Evolutionary conservation across 2,888 invertebrate species (phyloP).

Genomic region (Bugulina stolonifera): DNA sequence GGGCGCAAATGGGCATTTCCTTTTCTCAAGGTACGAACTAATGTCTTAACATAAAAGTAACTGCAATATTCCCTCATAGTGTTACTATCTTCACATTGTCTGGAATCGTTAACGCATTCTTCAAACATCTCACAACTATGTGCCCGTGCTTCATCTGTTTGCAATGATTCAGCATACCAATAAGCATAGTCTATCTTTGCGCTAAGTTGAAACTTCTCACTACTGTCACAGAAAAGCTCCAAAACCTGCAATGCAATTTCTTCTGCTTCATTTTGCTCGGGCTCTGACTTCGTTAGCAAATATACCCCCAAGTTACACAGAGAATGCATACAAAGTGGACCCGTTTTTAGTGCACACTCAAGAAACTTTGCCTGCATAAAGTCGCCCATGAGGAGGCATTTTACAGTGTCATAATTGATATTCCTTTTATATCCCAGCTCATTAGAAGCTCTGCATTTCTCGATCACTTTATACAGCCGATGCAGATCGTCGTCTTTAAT

Average conservation of each 20-base stretch:
- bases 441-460: not conserved
- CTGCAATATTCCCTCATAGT: not conserved
- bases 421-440: conserved; percentile 4
- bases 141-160: not conserved
- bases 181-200: conserved; percentile 17
- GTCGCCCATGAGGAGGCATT: not conserved
- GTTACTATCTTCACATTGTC: not conserved
- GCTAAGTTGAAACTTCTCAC: not conserved
- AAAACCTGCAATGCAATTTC: not conserved
- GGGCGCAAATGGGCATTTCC: not conserved
- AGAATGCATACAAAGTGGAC: not conserved
- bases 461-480: not conserved
- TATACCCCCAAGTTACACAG: conserved; percentile 7
- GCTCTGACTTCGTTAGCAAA: not conserved
- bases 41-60: conserved; percentile 21
- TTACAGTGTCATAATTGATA: conserved; percentile 15
- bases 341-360: not conserved
- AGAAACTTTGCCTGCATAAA: not conserved
- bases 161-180: not conserved
- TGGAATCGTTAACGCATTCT: not conserved
- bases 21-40: not conserved
- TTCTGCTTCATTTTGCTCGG: not conserved
- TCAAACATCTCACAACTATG: conserved; percentile 17
- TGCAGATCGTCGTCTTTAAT: not conserved
- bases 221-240: not conserved